A percentile compares a stretch with the other conserved stretches of the same genome.
phyloP scores from a whole-genome alignment of 2,797 vertebrate genomes.

The Melanotaenia pygmaea region DNA sequence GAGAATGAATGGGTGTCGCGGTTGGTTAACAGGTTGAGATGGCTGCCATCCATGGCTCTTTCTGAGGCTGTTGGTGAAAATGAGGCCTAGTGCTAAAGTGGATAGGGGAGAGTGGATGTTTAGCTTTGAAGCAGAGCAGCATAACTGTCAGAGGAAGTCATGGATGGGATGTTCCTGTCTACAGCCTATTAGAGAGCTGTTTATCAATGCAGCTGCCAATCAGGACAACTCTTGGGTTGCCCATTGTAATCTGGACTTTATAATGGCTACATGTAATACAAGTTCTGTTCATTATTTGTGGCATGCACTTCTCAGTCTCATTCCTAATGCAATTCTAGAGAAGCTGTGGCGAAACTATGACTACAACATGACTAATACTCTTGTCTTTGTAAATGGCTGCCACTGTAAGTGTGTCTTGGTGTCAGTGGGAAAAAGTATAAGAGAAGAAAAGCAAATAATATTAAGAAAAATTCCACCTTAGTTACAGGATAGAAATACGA shows the following conservation, averaged over 20 bases:
- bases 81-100: conserved; percentile 59
- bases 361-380: conserved; percentile 43
- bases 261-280: conserved; percentile 72
- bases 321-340: conserved; percentile 56
- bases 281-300: conserved; percentile 72
- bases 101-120: conserved; percentile 53
- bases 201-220: conserved; percentile 79
- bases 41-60: conserved; percentile 55
- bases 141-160: conserved; percentile 80
- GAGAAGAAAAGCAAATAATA: not conserved
- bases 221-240: conserved; percentile 57
- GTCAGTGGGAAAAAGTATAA: not conserved
- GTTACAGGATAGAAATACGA: not conserved
- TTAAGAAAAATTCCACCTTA: not conserved
- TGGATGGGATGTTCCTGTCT: conserved; percentile 76
- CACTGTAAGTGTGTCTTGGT: conserved; percentile 18
- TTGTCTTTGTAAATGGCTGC: conserved; percentile 31
- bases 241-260: conserved; percentile 74
- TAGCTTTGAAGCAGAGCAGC: conserved; percentile 75
- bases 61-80: conserved; percentile 63
- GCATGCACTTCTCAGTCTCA: conserved; percentile 32
- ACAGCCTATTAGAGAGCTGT: conserved; percentile 79
- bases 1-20: conserved; percentile 38
- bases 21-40: conserved; percentile 53
- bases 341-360: conserved; percentile 59